Evolutionary conservation across 1,140 invertebrate genomes (phyloP), one percentile per base, ranked within the genome.

Genomic region (Camponotus vicinus): DNA sequence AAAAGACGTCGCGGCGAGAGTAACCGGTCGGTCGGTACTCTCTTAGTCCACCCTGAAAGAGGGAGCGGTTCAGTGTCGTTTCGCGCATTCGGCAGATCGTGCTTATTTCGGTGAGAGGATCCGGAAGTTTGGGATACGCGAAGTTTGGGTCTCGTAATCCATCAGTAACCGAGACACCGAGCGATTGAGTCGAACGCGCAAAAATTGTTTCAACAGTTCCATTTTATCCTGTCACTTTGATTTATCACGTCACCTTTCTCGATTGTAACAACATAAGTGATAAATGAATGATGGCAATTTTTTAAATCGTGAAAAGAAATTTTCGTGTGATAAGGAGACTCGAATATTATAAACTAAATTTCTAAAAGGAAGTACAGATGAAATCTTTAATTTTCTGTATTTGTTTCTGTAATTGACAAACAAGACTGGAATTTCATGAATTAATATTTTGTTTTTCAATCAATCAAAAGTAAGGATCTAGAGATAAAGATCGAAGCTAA

Each of bases 1-100:
- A 94, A 94, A 94, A 93, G 92, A 92, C 89, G 78, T 90, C 79
- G 63, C 66, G 77, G 64, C 42, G 61, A 13, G 78, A 63, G 69
- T 67, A 90, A 73, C 15, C 86, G 69, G 64, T 8, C 76, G 76
- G 86, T 37, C 85, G 84, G 73, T 21, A 55, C 76, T 89, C 76
- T 89, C 87, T 85, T 88, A 91, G 88, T 91, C 85, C 84, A 70
- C 75, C 63, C 67, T 64, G 85, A 88, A 89, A 83, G 71, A 52
- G 87, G 89, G 86, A 85, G 69, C 86, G 85, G 85, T 71, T 83
- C 45, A 80, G 87, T 57, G 76, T 92, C 89, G 90, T 89, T 90
- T 77, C 15, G 52, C 32, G 61, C 42, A 76, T 76, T 78, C 13
- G 9, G 11, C 21, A 45, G 34, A 37, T 37, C 79, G 79, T 45